Conservation (phyloP, 2,888 invertebrate species). For the Harpalus rubripes region DNA sequence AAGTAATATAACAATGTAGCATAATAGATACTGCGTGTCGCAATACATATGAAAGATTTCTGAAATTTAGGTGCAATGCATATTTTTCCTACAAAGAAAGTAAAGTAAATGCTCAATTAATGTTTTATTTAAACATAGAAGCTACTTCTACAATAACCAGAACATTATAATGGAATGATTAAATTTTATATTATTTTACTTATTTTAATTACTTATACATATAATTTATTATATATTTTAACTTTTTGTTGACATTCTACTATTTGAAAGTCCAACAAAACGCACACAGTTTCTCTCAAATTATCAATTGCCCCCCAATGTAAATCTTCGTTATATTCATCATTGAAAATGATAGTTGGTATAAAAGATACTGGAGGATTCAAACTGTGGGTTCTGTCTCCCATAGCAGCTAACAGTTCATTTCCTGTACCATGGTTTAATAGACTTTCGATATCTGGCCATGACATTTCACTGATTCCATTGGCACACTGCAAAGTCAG, state of each 20-base stretch:
- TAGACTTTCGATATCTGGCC: conserved; percentile 72
- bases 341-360: conserved; percentile 77
- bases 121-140: too few relatives aligned
- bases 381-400: conserved; percentile 74
- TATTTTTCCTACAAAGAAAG: too few relatives aligned
- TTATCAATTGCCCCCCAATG: conserved; percentile 68
- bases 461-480: conserved; percentile 70
- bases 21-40: too few relatives aligned
- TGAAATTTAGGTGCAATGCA: too few relatives aligned
- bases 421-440: conserved; percentile 71
- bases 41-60: too few relatives aligned
- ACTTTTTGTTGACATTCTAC: neutral
- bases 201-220: too few relatives aligned
- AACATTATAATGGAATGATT: too few relatives aligned
- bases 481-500: conserved; percentile 75
- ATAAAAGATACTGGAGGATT: conserved; percentile 74
- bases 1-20: too few relatives aligned
- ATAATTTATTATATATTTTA: neutral
- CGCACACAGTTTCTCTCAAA: neutral
- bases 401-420: conserved; percentile 74
- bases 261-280: neutral
- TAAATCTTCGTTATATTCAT: conserved; percentile 70
- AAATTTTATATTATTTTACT: too few relatives aligned
- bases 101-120: too few relatives aligned
- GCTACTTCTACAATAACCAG: too few relatives aligned